A percentile compares a stretch with the other conserved stretches of the same genome.
These are phyloP conservation scores for Chanos chanos DNA, from an alignment of 2,797 vertebrate genomes.

Conservation along the genomic window DNA sequence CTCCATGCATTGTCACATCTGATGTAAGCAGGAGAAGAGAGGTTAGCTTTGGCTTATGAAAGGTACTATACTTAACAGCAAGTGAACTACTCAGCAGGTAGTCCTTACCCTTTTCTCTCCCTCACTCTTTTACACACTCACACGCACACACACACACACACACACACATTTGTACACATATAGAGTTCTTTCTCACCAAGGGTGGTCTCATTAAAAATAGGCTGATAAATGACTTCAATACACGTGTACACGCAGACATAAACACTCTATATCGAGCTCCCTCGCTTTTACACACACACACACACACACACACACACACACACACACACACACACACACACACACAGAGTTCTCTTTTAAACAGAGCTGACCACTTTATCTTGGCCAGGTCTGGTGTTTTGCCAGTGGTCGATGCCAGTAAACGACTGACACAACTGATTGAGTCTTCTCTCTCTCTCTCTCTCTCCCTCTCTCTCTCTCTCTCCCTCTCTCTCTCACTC, in stretches of 20 bases:
- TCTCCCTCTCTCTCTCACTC: slow-evolving; percentile 7
- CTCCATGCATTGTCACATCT: background rate
- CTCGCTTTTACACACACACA: background rate
- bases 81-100: background rate
- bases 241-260: background rate
- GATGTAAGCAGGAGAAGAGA: no score
- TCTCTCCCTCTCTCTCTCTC: no score
- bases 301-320: background rate
- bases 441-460: slow-evolving; percentile 18
- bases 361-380: slow-evolving; percentile 7
- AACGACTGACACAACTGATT: slow-evolving; percentile 29
- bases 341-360: slow-evolving; percentile 9
- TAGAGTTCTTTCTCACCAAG: no score
- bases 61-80: background rate
- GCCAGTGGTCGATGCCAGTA: slow-evolving; percentile 23
- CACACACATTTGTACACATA: no score
- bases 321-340: background rate
- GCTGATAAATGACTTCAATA: no score
- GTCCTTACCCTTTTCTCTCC: background rate
- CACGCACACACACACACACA: background rate
- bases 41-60: no score
- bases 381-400: slow-evolving; percentile 2
- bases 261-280: background rate
- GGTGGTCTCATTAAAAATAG: no score
- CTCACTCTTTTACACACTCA: background rate